These are phyloP conservation scores for Melieria omissa DNA, from an alignment of 2,888 invertebrate species.

Conservation along the genomic window DNA sequence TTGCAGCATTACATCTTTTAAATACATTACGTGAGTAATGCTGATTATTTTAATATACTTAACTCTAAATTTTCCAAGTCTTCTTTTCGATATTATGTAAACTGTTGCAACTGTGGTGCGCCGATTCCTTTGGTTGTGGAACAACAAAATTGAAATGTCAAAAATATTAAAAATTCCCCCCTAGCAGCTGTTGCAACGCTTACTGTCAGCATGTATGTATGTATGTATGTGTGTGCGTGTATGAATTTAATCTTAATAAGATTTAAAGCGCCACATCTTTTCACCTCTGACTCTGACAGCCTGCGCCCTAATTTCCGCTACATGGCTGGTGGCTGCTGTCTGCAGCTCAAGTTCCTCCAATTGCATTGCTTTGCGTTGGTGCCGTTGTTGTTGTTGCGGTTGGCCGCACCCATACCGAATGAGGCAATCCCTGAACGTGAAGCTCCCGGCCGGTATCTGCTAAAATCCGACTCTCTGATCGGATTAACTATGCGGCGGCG, in stretches of 20 bases:
- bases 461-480: slow-evolving; percentile 53
- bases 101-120: no score
- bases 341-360: no score
- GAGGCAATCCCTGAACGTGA: slow-evolving; percentile 24
- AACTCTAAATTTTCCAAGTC: no score
- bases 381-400: neutral
- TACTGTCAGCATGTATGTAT: slow-evolving; percentile 1
- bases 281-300: slow-evolving; percentile 28
- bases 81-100: no score
- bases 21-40: no score
- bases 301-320: slow-evolving; percentile 39
- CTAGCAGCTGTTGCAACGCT: no score
- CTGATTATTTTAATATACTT: no score
- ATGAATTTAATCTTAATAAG: slow-evolving; percentile 38
- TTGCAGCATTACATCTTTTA: no score
- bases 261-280: slow-evolving; percentile 16
- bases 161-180: no score
- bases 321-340: neutral
- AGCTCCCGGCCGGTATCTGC: slow-evolving; percentile 31
- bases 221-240: slow-evolving; percentile 26
- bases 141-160: no score
- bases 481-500: slow-evolving; percentile 20
- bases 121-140: no score
- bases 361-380: no score
- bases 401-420: slow-evolving; percentile 49